phyloP scores from a whole-genome alignment of 2,888 invertebrate species.

The Criorhina ranunculi region DNA sequence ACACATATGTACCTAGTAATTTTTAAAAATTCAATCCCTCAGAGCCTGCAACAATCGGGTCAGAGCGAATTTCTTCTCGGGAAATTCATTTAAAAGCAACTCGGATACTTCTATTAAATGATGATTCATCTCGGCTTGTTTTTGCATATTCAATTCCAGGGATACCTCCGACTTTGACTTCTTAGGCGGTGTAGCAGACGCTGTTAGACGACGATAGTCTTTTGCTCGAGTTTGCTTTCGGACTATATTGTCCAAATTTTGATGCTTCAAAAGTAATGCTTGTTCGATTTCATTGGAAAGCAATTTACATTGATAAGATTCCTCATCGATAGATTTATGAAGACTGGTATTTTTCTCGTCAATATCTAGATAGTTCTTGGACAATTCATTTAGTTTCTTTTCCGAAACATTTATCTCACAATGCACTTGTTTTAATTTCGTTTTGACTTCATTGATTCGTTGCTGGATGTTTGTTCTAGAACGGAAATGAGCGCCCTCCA shows the following conservation, averaged over 20 bases:
- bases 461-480: conserved; percentile 85
- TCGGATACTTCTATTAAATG: conserved; percentile 87
- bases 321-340: conserved; percentile 80
- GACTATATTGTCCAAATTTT: conserved; percentile 86
- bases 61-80: conserved; percentile 85
- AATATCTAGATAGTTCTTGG: conserved; percentile 78
- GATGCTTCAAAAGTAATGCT: conserved; percentile 82
- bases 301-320: conserved; percentile 79
- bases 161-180: conserved; percentile 84
- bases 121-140: conserved; percentile 86
- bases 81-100: conserved; percentile 87
- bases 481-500: conserved; percentile 84
- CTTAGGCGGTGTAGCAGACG: conserved; percentile 80
- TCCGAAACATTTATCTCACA: conserved; percentile 81
- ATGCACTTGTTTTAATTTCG: conserved; percentile 86
- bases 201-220: conserved; percentile 86
- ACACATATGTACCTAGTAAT: background rate
- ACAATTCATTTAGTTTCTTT: conserved; percentile 79
- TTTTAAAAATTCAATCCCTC: conserved; percentile 73
- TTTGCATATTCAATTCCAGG: conserved; percentile 86
- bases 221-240: conserved; percentile 89
- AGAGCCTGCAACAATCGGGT: conserved; percentile 85
- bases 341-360: conserved; percentile 79
- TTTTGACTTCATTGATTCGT: conserved; percentile 86
- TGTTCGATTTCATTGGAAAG: conserved; percentile 84